phyloP scores from a whole-genome alignment of 2,113 vertebrate genomes.

The Myotis brandtii region DNA sequence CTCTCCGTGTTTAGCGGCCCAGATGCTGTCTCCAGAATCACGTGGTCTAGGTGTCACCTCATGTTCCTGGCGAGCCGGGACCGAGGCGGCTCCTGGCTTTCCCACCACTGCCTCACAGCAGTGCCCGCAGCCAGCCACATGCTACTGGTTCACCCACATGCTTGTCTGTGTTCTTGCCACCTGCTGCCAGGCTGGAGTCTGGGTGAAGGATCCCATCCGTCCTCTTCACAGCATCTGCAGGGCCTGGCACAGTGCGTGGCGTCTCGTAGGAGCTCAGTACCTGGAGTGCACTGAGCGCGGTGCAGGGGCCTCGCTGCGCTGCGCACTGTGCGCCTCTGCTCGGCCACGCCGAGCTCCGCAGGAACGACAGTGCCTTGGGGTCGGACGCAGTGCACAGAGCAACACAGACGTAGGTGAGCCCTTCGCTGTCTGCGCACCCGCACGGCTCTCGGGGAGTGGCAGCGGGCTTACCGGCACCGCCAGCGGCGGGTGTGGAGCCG shows the following conservation, averaged over 20 bases:
- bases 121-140: fast-evolving
- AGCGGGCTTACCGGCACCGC: neutral
- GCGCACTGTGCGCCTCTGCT: no score
- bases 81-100: neutral
- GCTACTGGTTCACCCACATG: neutral
- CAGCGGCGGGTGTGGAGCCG: neutral
- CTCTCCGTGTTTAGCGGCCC: neutral
- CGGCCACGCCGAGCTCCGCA: no score
- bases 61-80: neutral
- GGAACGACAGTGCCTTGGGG: no score
- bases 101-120: neutral
- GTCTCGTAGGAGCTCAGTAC: no score
- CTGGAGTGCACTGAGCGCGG: no score
- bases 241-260: no score
- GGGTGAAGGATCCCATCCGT: no score
- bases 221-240: no score
- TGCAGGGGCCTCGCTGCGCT: no score
- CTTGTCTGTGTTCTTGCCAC: no score
- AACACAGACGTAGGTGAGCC: neutral
- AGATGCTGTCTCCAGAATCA: neutral
- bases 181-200: no score
- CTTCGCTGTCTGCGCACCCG: neutral
- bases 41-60: fast-evolving
- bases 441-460: neutral
- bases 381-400: no score